These are phyloP conservation scores for Sisyra terminalis DNA, from an alignment of 2,888 invertebrate species.

Conservation along the genomic window DNA sequence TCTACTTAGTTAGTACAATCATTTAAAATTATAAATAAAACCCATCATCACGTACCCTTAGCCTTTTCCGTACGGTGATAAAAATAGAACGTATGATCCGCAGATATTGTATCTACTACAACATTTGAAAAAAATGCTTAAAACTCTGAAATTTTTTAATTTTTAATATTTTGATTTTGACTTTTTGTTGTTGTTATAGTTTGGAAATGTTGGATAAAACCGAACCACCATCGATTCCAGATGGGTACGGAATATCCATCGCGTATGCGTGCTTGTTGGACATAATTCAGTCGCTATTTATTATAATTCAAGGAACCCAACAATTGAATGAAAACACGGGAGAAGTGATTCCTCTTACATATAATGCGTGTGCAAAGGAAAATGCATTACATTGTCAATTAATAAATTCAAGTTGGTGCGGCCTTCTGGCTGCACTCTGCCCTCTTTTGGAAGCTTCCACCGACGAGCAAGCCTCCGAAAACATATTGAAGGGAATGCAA, in stretches of 20 bases:
- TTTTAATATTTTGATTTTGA: conserved; percentile 7
- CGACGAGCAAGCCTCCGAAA: conserved; percentile 84
- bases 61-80: too few species aligned
- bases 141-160: conserved; percentile 2
- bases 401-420: conserved; percentile 90
- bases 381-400: conserved; percentile 49
- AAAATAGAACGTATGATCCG: too few species aligned
- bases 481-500: conserved; percentile 81
- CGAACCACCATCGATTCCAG: conserved; percentile 86
- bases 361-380: conserved; percentile 24
- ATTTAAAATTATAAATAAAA: background rate
- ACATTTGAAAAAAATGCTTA: too few species aligned
- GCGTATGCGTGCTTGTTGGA: conserved; percentile 89
- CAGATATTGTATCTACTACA: too few species aligned
- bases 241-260: conserved; percentile 93
- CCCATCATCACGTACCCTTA: too few species aligned
- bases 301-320: conserved; percentile 33
- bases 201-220: conserved; percentile 92
- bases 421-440: conserved; percentile 77
- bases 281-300: conserved; percentile 70
- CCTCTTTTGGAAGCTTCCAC: conserved; percentile 89
- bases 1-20: conserved; percentile 66
- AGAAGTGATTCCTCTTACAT: conserved; percentile 24
- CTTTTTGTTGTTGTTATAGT: conserved; percentile 30
- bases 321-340: conserved; percentile 10